phyloP scores from a whole-genome alignment of 2,113 vertebrate genomes.

The Rissa tridactyla region DNA sequence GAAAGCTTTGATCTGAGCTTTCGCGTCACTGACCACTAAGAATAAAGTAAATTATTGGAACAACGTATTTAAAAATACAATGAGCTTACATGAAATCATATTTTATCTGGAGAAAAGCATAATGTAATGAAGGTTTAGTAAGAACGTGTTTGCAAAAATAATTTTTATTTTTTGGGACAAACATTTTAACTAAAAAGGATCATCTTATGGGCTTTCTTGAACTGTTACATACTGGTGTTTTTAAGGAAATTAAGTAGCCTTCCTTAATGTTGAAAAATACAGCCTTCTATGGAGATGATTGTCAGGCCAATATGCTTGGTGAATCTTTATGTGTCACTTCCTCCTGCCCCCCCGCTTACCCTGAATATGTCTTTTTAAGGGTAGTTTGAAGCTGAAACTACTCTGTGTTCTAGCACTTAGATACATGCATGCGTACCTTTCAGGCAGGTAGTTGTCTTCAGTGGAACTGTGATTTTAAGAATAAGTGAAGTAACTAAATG shows the following conservation, averaged over 20 bases:
- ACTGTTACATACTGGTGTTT: background rate
- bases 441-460: background rate
- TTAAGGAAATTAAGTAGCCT: background rate
- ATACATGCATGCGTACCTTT: background rate
- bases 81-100: background rate
- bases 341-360: background rate
- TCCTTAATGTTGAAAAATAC: background rate
- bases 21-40: background rate
- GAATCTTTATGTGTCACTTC: background rate
- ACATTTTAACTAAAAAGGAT: background rate
- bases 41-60: background rate
- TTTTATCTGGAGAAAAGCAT: background rate
- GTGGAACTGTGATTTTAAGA: background rate
- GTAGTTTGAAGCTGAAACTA: background rate
- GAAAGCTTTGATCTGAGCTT: background rate
- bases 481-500: background rate
- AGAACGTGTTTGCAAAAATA: background rate
- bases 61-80: background rate
- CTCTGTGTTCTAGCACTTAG: background rate
- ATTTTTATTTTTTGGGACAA: background rate
- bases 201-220: background rate
- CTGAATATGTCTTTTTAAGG: background rate
- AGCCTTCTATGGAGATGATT: background rate
- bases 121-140: background rate
- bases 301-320: background rate